Base-by-base conservation (phyloP, 2,888 invertebrate species). In the Notocelia uddmanniana region DNA sequence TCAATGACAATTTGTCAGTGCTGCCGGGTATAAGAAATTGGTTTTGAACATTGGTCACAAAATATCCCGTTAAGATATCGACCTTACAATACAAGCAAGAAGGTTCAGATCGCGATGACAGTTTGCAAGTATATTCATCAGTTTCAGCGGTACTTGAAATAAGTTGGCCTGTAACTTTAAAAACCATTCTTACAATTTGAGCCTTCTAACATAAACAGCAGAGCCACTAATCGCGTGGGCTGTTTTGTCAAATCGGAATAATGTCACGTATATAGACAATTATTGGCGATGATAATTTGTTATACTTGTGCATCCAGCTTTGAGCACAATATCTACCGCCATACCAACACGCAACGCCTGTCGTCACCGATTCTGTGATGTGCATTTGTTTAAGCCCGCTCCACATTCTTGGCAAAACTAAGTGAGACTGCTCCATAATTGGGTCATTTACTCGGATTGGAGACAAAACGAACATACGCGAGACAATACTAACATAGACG, bases 221-320 rank as follows among this genome's bases (percentile, higher is more conserved):
- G 3, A 45, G 45, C n/a, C n/a, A 5, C n/a, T 45, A 45, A n/a
- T n/a, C 45, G 8, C 45, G 15, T 45, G 3, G 45, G 0, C 8
- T n/a, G 6, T 8, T n/a, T n/a, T 45, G 45, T 45, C 15, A 3
- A 41, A 15, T 41, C 15, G 41, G 41, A n/a, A 41, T 41, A 41
- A 15, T n/a, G 3, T 5, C 41, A 3, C 15, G 15, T 15, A 6
- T 67, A 23, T 48, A 19, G 63, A 26, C 26, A 50, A 69, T 69
- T 57, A 48, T 45, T 57, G 37, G 19, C 50, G 50, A 58, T 64
- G 64, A 64, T 63, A 70, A 37, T 54, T 69, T 26, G 48, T 69
- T 21, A 19, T 63, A 48, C 55, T 63, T 34, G 48, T 57, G 21
- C 34, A 66, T 3, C 9, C 8, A 57, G 45, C 45, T 1, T 45